Evolutionary conservation across 2,888 invertebrate genomes (phyloP).

Genomic region (Lymantria monacha): DNA sequence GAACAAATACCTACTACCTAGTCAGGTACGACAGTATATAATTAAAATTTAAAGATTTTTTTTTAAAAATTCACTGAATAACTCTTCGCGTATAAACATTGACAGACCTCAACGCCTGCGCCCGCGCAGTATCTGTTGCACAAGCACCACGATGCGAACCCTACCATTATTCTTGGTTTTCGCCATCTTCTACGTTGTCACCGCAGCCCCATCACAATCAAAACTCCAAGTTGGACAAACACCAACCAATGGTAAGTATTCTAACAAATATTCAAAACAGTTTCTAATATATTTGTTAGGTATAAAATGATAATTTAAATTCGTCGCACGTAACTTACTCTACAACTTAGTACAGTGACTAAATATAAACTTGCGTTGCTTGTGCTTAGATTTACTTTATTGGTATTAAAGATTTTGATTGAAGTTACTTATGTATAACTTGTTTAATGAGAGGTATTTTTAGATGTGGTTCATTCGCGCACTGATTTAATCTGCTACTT

Average conservation of each 20-base stretch:
- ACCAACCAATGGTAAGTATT: slow-evolving; percentile 45
- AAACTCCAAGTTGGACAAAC: slow-evolving; percentile 47
- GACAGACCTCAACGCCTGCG: slow-evolving; percentile 22
- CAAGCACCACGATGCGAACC: slow-evolving; percentile 53
- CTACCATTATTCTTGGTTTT: slow-evolving; percentile 30
- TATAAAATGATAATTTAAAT: slow-evolving; percentile 15
- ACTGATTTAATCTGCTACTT: too few species aligned
- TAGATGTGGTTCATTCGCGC: too few species aligned
- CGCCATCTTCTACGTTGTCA: slow-evolving; percentile 29
- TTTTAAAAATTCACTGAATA: slow-evolving; percentile 33
- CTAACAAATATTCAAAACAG: slow-evolving; percentile 7
- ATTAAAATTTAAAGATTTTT: neutral
- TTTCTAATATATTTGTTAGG: slow-evolving; percentile 10
- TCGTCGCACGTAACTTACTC: slow-evolving; percentile 12
- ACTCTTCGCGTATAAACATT: slow-evolving; percentile 15
- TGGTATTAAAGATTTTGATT: neutral
- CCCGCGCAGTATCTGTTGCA: slow-evolving; percentile 33
- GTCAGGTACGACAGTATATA: too few species aligned
- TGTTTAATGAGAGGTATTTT: neutral
- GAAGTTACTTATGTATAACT: neutral
- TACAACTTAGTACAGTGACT: slow-evolving; percentile 19
- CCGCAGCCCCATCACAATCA: slow-evolving; percentile 46
- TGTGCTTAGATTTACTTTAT: slow-evolving; percentile 8
- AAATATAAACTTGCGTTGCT: slow-evolving; percentile 12
- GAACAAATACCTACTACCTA: too few species aligned